A percentile compares a stretch with the other conserved stretches of the same genome.
Evolutionary conservation across 2,888 invertebrate species (phyloP).

Genomic region (Tenodera sinensis): DNA sequence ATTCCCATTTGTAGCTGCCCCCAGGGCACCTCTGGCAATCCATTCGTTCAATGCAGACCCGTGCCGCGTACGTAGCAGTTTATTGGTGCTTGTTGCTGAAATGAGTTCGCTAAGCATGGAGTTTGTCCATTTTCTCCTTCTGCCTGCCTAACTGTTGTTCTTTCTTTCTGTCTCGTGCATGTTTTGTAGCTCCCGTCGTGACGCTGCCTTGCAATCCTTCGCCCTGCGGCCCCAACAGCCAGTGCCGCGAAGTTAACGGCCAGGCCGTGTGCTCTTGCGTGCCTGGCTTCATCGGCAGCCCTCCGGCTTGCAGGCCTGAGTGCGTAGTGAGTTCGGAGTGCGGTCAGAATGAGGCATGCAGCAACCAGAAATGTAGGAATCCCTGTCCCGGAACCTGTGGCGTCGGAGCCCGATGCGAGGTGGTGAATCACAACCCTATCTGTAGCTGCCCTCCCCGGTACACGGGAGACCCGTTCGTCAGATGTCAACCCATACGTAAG

Average conservation of each 20-base stretch:
- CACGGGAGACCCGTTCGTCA: slow-evolving; percentile 72
- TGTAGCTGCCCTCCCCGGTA: slow-evolving; percentile 67
- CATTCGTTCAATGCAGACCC: slow-evolving; percentile 54
- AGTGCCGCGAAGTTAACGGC: slow-evolving; percentile 49
- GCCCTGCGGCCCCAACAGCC: slow-evolving; percentile 50
- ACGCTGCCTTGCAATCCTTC: slow-evolving; percentile 62
- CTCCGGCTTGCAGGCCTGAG: slow-evolving; percentile 51
- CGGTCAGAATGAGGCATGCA: slow-evolving; percentile 50
- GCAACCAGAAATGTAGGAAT: slow-evolving; percentile 51
- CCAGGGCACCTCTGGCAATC: slow-evolving; percentile 61
- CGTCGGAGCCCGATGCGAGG: slow-evolving; percentile 64
- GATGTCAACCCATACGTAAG: slow-evolving; percentile 55
- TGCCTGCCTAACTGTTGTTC: background rate
- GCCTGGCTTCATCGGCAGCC: slow-evolving; percentile 49
- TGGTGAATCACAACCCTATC: slow-evolving; percentile 72
- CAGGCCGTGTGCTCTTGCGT: slow-evolving; percentile 51
- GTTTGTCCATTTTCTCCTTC: background rate
- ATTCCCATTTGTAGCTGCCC: slow-evolving; percentile 74
- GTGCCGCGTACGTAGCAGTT: slow-evolving; percentile 18
- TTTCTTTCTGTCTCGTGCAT: background rate
- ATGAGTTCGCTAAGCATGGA: background rate
- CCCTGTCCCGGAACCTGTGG: slow-evolving; percentile 58
- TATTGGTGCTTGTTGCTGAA: background rate
- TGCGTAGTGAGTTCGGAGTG: slow-evolving; percentile 54
- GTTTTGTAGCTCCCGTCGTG: slow-evolving; percentile 44